Percentiles rank a stretch among this genome's conserved stretches.
Conservation (phyloP, 2,888 invertebrate genomes). For the Abrostola triplasia region DNA sequence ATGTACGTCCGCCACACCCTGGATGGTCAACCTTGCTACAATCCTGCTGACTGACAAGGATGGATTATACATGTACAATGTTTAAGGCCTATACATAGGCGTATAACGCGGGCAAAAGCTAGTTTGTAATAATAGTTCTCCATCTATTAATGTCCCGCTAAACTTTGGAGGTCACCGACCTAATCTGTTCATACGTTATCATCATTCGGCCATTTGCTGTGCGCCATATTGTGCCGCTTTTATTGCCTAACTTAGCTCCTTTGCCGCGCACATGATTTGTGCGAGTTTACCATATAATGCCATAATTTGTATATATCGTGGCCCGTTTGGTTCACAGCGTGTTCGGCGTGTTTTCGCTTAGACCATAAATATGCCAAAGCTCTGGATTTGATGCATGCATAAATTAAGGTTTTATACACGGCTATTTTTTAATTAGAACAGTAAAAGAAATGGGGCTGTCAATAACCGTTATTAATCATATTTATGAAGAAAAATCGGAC, state of each 20-base stretch:
- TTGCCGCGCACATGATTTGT: conserved; percentile 65
- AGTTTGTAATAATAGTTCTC: not conserved
- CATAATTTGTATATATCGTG: conserved; percentile 56
- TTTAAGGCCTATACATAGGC: too few species aligned
- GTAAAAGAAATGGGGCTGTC: too few species aligned
- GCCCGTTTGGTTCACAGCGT: conserved; percentile 41
- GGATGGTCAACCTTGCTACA: too few species aligned
- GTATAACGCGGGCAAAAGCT: too few species aligned
- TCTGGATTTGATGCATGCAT: conserved; percentile 42
- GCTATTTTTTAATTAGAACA: too few species aligned
- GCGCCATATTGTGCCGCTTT: conserved; percentile 72
- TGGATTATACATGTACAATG: too few species aligned
- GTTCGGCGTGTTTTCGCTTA: conserved; percentile 47
- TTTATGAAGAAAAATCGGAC: too few species aligned
- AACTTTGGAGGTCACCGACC: conserved; percentile 34
- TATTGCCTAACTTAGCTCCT: conserved; percentile 73
- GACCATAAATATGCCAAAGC: conserved; percentile 42
- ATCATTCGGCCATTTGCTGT: conserved; percentile 70
- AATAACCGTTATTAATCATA: too few species aligned
- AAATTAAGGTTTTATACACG: not conserved
- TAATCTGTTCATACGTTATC: conserved; percentile 66
- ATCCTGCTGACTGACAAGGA: too few species aligned
- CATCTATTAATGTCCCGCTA: conserved; percentile 21
- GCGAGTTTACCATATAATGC: conserved; percentile 58
- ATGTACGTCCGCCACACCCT: too few species aligned